Percentiles rank a stretch among this genome's conserved stretches.
phyloP scores from a whole-genome alignment of 2,888 invertebrate genomes.

The Rhodophaea formosa region DNA sequence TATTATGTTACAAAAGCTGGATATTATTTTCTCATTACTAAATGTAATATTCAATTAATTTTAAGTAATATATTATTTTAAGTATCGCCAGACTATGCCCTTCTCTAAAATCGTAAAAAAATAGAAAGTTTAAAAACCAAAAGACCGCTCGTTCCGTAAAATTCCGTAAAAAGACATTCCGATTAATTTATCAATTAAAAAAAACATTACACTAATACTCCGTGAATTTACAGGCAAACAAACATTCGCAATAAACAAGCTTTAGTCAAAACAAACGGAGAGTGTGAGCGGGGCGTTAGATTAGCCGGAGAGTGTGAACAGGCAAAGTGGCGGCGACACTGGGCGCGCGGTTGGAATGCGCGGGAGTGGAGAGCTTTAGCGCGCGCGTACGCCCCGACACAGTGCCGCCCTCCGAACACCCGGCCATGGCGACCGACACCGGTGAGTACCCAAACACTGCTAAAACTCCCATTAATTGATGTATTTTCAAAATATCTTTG shows the following conservation, averaged over 20 bases:
- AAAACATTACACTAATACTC: slow-evolving; percentile 1
- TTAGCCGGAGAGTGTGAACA: slow-evolving; percentile 36
- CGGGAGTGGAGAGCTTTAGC: slow-evolving; percentile 73
- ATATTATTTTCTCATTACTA: no score
- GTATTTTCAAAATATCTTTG: no score
- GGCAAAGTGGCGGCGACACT: slow-evolving; percentile 70
- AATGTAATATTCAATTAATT: neutral
- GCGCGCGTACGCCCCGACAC: slow-evolving; percentile 72
- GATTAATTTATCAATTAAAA: slow-evolving; percentile 11
- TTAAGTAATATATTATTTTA: neutral
- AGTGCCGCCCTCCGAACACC: slow-evolving; percentile 77
- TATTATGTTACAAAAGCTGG: no score
- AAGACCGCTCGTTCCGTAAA: slow-evolving; percentile 28
- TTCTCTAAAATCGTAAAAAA: slow-evolving; percentile 11
- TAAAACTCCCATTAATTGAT: slow-evolving; percentile 1
- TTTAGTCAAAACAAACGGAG: slow-evolving; percentile 15
- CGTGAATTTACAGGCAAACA: slow-evolving; percentile 21
- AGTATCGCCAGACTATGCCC: slow-evolving; percentile 15
- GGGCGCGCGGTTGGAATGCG: slow-evolving; percentile 74
- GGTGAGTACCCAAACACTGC: slow-evolving; percentile 51
- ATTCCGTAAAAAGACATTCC: neutral
- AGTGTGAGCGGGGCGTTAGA: slow-evolving; percentile 23
- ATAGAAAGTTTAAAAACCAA: slow-evolving; percentile 11
- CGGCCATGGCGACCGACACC: slow-evolving; percentile 79
- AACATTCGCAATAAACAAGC: slow-evolving; percentile 21